Evolutionary conservation across 2,113 vertebrate genomes (phyloP), one percentile per base, ranked within the genome.

Genomic region (Zingel zingel): DNA sequence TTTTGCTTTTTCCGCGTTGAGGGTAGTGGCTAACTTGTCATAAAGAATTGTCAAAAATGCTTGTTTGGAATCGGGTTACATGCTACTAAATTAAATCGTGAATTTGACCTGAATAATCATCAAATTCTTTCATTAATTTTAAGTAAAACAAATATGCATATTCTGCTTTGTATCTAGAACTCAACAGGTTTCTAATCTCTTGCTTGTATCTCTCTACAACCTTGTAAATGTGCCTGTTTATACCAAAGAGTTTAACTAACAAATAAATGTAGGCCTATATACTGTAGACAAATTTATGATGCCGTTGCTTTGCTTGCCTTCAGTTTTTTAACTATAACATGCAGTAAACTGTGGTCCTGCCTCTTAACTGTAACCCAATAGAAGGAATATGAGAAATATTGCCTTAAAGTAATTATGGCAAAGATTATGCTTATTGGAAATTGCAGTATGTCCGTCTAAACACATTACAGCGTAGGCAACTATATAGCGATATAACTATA

Each of bases 161-260:
- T 15, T 43, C 21, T 53, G 21, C 62, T 25, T 58, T 57, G 10
- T 27, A 74, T 45, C 43, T 74, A 74, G 75, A 84, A 82, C 89
- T 94, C 94, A 95, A 95, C 94, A 95, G 93, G 94, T 95, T 89
- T 72, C 23, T 18, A 11, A 65, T 53, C 30, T 69, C 69, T 27
- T 39, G 36, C 15, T 58, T 58, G 43, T 19, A 4, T 74, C 25
- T n/a, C 68, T 30, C 19, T 21, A 48, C 5, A 56, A 15, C n/a
- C 39, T 61, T 6, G 33, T 36, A 4, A 33, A 67, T 21, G 10
- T 30, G 21, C 48, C 36, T 61, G 1, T 81, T 30, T 48, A 15
- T 25, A 62, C 33, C 6, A 33, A 33, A 6, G 33, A 33, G 33
- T 1, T 9, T 11, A n/a, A 56, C 19, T 57, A 36, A 21, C 3